phyloP scores from a whole-genome alignment of 2,113 vertebrate species.

The Phaethornis superciliosus region DNA sequence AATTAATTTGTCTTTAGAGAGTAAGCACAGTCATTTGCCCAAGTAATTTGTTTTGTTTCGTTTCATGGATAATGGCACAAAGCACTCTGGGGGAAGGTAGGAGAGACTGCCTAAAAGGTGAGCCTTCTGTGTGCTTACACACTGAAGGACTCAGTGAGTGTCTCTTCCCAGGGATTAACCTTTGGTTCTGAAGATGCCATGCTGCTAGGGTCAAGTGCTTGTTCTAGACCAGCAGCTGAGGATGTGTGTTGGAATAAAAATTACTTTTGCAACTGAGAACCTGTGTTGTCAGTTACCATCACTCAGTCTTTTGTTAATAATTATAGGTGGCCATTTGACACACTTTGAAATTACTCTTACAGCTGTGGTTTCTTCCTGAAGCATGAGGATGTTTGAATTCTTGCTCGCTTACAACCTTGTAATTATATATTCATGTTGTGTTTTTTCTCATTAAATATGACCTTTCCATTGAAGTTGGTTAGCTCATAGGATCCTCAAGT shows the following conservation, averaged over 20 bases:
- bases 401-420: neutral
- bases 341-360: neutral
- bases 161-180: neutral
- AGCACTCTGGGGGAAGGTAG: neutral
- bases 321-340: neutral
- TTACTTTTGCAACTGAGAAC: neutral
- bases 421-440: neutral
- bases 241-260: neutral
- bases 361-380: neutral
- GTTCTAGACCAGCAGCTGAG: neutral
- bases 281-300: neutral
- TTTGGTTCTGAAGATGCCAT: fast-evolving
- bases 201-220: neutral
- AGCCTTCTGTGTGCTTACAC: neutral
- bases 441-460: neutral
- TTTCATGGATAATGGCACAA: neutral
- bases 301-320: neutral
- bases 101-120: neutral
- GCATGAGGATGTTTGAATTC: neutral
- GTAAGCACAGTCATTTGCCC: neutral
- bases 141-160: neutral
- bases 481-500: neutral
- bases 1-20: neutral
- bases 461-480: neutral
- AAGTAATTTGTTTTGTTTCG: neutral